These are phyloP conservation scores for Drosophila birchii DNA, from an alignment of 2,888 invertebrate species.

Conservation along the genomic window DNA sequence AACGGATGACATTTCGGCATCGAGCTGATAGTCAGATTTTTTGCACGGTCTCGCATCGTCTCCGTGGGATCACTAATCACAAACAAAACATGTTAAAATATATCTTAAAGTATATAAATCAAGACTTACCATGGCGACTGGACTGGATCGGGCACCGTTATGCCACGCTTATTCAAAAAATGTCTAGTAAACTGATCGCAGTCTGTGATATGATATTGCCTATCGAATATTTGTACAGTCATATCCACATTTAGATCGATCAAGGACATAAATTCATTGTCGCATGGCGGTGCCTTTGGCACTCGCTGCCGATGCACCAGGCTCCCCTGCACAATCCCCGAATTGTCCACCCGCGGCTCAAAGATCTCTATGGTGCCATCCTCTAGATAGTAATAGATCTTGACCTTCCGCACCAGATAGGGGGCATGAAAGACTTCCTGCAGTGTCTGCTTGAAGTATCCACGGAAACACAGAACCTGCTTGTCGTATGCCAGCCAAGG, in stretches of 20 bases:
- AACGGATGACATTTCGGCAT: conserved; percentile 87
- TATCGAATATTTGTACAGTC: conserved; percentile 92
- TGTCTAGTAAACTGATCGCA: conserved; percentile 95
- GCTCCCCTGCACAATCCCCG: conserved; percentile 93
- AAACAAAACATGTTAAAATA: neutral
- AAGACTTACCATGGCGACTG: conserved; percentile 85
- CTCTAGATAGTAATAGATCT: conserved; percentile 94
- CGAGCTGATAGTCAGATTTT: conserved; percentile 48
- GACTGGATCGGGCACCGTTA: conserved; percentile 91
- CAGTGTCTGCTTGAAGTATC: conserved; percentile 86
- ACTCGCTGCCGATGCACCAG: conserved; percentile 93
- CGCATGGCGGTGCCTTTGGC: conserved; percentile 89
- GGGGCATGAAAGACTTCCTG: conserved; percentile 89
- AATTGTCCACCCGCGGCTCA: conserved; percentile 92
- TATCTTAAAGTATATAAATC: neutral
- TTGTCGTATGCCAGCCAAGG: conserved; percentile 95
- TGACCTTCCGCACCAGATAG: conserved; percentile 91
- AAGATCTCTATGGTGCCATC: conserved; percentile 95
- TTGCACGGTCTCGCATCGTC: conserved; percentile 76
- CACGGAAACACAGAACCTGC: conserved; percentile 87
- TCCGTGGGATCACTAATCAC: conserved; percentile 84
- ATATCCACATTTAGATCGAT: conserved; percentile 94
- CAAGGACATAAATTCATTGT: conserved; percentile 91
- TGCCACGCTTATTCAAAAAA: conserved; percentile 93
- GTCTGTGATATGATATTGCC: conserved; percentile 91